These are phyloP conservation scores for Ametastegia equiseti DNA, from an alignment of 2,888 invertebrate species.

Conservation along the genomic window DNA sequence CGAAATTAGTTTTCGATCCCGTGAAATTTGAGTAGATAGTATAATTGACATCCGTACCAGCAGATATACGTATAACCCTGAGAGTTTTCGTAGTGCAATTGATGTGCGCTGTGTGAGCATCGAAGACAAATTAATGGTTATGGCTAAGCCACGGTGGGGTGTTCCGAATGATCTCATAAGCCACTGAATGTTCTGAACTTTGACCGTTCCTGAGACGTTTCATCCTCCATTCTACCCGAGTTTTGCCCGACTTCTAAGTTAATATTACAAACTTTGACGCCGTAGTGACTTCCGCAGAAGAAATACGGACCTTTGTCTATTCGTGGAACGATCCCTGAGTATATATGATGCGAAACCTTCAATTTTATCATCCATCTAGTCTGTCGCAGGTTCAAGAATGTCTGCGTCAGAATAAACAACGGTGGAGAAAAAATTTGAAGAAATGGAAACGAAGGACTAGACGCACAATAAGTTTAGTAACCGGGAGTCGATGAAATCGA, in stretches of 20 bases:
- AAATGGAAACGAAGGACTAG: no score
- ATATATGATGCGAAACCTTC: not conserved
- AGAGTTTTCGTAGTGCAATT: conserved; percentile 1
- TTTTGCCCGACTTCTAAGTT: conserved; percentile 29
- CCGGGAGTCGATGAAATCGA: no score
- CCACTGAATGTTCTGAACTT: conserved; percentile 43
- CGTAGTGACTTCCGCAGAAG: not conserved
- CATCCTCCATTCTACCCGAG: not conserved
- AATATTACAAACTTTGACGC: conserved; percentile 36
- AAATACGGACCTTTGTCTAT: not conserved
- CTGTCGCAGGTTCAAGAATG: no score
- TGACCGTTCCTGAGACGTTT: conserved; percentile 29
- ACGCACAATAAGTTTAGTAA: no score
- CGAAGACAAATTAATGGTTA: conserved; percentile 41
- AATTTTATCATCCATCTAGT: not conserved
- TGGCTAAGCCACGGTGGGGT: conserved; percentile 16
- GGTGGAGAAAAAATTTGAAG: no score
- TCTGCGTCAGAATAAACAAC: not conserved
- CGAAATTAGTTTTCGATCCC: not conserved
- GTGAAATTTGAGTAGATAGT: not conserved
- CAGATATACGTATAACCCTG: not conserved
- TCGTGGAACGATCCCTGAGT: not conserved
- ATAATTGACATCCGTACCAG: not conserved
- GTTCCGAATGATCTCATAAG: conserved; percentile 41
- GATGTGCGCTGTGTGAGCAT: conserved; percentile 25